phyloP scores from a whole-genome alignment of 2,797 vertebrate genomes.

The Pipistrellus nathusii region DNA sequence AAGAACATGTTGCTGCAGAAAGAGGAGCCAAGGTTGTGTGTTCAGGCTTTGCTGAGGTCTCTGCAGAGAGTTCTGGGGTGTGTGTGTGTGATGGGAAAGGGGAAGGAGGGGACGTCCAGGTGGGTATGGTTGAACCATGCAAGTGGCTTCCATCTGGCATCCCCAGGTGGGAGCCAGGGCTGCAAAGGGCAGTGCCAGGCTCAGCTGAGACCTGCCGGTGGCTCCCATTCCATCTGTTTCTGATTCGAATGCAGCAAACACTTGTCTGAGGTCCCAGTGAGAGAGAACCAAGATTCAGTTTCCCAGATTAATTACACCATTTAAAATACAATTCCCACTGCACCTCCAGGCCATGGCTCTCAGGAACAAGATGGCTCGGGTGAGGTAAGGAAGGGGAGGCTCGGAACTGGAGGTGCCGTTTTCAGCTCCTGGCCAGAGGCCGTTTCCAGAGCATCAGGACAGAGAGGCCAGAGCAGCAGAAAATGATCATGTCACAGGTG shows the following conservation, averaged over 20 bases:
- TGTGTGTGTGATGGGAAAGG: not conserved
- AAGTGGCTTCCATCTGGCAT: not conserved
- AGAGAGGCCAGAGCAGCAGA: not conserved
- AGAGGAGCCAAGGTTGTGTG: not conserved
- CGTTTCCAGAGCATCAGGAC: not conserved
- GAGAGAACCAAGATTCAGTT: not conserved
- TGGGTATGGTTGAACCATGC: not conserved
- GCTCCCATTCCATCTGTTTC: not conserved
- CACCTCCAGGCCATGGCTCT: not conserved
- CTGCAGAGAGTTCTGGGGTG: not conserved
- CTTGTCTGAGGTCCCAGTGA: not conserved
- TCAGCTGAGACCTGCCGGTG: not conserved
- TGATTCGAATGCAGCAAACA: not conserved
- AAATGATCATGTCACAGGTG: conserved; percentile 65
- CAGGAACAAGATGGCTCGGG: not conserved
- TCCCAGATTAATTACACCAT: not conserved
- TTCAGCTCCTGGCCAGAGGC: not conserved
- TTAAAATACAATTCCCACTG: conserved; percentile 29
- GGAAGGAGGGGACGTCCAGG: too few species aligned
- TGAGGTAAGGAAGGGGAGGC: not conserved
- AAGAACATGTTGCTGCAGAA: not conserved
- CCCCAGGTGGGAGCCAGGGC: not conserved
- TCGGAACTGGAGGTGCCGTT: not conserved
- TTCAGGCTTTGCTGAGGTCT: not conserved
- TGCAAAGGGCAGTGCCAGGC: not conserved